phyloP scores from a whole-genome alignment of 2,113 vertebrate species.

The mouse (Mus musculus) region DNA sequence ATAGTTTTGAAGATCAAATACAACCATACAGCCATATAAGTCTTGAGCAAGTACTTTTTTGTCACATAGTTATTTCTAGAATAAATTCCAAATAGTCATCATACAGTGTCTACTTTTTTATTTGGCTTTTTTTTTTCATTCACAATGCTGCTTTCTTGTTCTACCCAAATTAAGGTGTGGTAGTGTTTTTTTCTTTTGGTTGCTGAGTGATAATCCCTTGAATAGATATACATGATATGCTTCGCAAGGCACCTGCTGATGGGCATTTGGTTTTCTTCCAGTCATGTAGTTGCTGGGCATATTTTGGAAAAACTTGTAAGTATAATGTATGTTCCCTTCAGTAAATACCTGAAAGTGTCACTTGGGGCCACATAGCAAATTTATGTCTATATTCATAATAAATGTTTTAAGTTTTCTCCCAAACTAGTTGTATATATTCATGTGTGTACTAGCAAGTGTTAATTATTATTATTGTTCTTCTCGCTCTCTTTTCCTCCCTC shows the following conservation, averaged over 20 bases:
- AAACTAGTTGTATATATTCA: not conserved
- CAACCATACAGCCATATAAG: not conserved
- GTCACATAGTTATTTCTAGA: not conserved
- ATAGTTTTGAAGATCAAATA: not conserved
- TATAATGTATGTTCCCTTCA: no score
- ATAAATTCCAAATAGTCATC: not conserved
- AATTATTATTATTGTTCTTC: not conserved
- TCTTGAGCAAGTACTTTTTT: not conserved
- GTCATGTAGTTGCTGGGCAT: not conserved
- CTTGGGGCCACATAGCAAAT: not conserved
- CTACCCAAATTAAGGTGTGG: not conserved
- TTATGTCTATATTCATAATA: not conserved
- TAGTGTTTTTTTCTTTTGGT: not conserved
- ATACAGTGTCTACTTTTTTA: not conserved
- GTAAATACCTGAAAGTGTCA: not conserved
- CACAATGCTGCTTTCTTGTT: not conserved
- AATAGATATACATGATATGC: not conserved
- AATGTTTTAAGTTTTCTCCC: not conserved
- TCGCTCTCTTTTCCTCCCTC: not conserved
- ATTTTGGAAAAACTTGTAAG: not conserved
- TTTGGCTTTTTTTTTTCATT: not conserved
- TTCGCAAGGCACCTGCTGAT: not conserved
- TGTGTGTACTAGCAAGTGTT: not conserved
- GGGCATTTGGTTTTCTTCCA: not conserved
- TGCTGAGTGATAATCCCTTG: not conserved